Conservation (phyloP, 2,797 vertebrate species). For the Manis pentadactyla region DNA sequence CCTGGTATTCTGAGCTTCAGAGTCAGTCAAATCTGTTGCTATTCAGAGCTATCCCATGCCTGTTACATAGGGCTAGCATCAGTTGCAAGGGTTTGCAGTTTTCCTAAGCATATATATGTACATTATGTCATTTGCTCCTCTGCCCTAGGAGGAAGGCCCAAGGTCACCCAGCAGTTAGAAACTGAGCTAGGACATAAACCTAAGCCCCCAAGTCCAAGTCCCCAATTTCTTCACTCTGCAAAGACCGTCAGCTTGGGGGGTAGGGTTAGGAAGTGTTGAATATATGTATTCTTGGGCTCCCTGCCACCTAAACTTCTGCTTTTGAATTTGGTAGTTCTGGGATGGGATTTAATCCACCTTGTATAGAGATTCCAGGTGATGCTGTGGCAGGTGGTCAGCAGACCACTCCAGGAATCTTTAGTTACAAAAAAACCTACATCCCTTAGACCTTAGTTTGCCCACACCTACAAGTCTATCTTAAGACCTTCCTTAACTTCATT, state of each 20-base stretch:
- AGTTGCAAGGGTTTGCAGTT: neutral
- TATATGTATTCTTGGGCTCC: neutral
- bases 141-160: neutral
- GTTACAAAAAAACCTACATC: neutral
- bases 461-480: neutral
- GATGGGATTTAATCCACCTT: neutral
- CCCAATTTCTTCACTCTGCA: neutral
- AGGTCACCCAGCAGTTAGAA: neutral
- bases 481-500: neutral
- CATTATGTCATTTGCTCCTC: neutral
- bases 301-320: neutral
- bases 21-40: neutral
- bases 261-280: neutral
- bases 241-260: neutral
- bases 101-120: neutral
- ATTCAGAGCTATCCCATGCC: neutral
- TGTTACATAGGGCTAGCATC: neutral
- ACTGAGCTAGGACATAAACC: neutral
- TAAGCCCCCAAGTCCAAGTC: neutral
- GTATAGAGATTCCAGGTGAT: neutral
- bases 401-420: neutral
- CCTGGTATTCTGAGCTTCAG: slow-evolving; percentile 12
- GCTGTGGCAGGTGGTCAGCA: neutral
- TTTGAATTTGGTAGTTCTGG: neutral
- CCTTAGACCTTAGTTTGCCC: neutral